A percentile compares a stretch with the other conserved stretches of the same genome.
Evolutionary conservation across 2,113 vertebrate genomes (phyloP).

Genomic region (Myiozetetes cayanensis): DNA sequence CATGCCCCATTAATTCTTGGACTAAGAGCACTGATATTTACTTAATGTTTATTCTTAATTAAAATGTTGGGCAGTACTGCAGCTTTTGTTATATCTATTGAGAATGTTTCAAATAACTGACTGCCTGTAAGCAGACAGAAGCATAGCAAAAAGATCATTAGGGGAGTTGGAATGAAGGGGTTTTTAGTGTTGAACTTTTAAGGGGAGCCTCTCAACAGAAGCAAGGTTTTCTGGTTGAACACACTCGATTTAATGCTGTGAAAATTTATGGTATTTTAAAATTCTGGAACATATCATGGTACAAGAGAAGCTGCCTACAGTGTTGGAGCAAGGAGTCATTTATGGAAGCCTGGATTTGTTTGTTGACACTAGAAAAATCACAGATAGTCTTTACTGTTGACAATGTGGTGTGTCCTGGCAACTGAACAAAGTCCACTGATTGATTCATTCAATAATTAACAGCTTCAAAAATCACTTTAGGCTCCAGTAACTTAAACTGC

Average conservation of each 20-base stretch:
- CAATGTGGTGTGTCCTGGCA: background rate
- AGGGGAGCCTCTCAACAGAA: background rate
- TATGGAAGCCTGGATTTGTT: background rate
- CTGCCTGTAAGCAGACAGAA: background rate
- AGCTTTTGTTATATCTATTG: background rate
- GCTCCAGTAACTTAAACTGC: background rate
- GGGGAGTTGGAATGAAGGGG: background rate
- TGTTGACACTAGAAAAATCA: background rate
- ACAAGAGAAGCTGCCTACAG: background rate
- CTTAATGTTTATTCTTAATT: background rate
- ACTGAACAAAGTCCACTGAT: background rate
- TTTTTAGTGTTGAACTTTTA: background rate
- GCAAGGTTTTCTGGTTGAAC: background rate
- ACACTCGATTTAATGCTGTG: background rate
- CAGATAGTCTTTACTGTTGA: background rate
- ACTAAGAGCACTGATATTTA: background rate
- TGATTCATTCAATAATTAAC: constrained; percentile 5
- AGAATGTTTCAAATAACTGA: background rate
- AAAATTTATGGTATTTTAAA: background rate
- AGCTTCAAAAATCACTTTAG: background rate
- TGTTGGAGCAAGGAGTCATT: background rate
- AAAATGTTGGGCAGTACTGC: background rate
- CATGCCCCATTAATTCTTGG: background rate
- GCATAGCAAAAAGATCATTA: background rate
- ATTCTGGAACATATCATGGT: background rate